Base-by-base conservation (phyloP, 1,140 invertebrate genomes). In the Drosophila funebris region DNA sequence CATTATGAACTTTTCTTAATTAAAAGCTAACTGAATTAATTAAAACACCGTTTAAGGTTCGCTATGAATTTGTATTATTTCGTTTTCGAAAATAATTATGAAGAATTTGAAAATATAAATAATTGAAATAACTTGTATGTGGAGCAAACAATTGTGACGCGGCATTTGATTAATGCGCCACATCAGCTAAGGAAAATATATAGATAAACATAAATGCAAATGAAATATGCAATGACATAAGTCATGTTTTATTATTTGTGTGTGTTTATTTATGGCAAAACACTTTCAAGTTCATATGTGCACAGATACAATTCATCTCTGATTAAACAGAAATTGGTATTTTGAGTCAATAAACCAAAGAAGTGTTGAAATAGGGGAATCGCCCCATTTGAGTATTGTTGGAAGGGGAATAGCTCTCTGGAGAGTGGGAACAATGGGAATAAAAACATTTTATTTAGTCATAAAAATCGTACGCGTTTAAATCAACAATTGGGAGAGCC, bases 381-480 rank as follows among this genome's bases (percentile, higher is more conserved):
- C 39, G 6, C 16, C 16, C 7, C 39, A 20, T 27, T n/a, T 6
- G 44, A 36, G 68, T 29, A 29, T 29, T 13, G 2, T 8, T 9
- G 7, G 8, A 50, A 27, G 16, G 22, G 5, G n/a, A 50, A 31
- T 6, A 2, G 8, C 24, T n/a, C 4, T 27, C 22, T n/a, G 9
- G 36, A n/a, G 20, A 11, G 8, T 9, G 11, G 0, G 18, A 36
- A 20, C 39, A 11, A 22, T 22, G 20, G 20, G 11, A n/a, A 77
- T 67, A 69, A 84, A 85, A 87, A 61, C 73, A 74, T 85, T 80
- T 84, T 84, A 85, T 85, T 87, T 78, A 85, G 81, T 71, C 82
- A 81, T 85, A 81, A 85, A 84, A 87, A 81, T 81, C 58, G 64
- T 74, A 64, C 73, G 73, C 61, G 75, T 77, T 70, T 78, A 77